These are phyloP conservation scores for Neomonachus schauinslandi DNA, from an alignment of 2,113 vertebrate genomes.

Conservation along the genomic window DNA sequence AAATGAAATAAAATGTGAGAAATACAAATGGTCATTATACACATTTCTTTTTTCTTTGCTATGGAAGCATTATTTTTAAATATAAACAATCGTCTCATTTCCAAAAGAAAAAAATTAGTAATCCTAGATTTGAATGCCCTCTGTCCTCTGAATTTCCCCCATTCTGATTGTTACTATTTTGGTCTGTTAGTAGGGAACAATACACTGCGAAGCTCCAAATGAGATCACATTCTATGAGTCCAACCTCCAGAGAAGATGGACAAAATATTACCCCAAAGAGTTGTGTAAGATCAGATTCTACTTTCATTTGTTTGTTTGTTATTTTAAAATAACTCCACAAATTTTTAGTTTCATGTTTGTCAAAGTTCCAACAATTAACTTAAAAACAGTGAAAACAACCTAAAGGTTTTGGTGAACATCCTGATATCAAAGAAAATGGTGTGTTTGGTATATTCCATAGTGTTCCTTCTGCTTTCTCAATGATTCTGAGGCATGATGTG, in stretches of 20 bases:
- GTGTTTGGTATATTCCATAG: accelerated
- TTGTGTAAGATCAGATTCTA: slow-evolving; percentile 84
- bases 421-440: neutral
- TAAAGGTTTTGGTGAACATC: neutral
- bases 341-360: slow-evolving; percentile 55
- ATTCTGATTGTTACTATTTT: slow-evolving; percentile 68
- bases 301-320: slow-evolving; percentile 57
- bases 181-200: slow-evolving; percentile 83
- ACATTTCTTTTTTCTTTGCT: slow-evolving; percentile 11
- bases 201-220: slow-evolving; percentile 79
- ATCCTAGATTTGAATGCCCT: neutral
- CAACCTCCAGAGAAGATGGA: slow-evolving; percentile 80
- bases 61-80: neutral
- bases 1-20: slow-evolving; percentile 45
- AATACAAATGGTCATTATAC: neutral
- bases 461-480: neutral
- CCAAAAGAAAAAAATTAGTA: neutral
- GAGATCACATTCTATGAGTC: slow-evolving; percentile 74
- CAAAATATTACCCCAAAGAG: slow-evolving; percentile 67
- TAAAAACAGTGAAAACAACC: neutral
- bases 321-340: neutral
- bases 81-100: slow-evolving; percentile 39
- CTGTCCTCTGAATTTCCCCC: slow-evolving; percentile 39
- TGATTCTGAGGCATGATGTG: neutral
- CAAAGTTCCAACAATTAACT: neutral